Evolutionary conservation across 2,888 invertebrate genomes (phyloP), one percentile per base, ranked within the genome.

Genomic region (Eupeodes latifasciatus): DNA sequence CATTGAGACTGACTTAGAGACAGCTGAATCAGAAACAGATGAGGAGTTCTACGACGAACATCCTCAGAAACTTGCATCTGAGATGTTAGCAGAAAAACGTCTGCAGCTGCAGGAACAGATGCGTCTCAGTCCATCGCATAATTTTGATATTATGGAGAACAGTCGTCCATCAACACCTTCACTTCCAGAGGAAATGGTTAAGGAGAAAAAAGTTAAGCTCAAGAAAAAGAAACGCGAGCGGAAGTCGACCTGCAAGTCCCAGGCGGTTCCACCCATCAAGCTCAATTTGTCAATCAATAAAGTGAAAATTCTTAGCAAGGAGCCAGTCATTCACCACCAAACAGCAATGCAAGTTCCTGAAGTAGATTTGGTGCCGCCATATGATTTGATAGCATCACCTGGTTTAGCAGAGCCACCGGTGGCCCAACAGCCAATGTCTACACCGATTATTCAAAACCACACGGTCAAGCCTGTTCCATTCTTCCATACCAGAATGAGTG

Each of bases 41-140:
- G 97, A 97, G 94, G 97, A 97, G 90, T 97, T 97, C 93, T 98
- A 97, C 92, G 97, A 98, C 92, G 95, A 97, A 91, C 95, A 97
- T 93, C 97, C 97, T 0, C 97, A 97, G 91, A 95, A 95, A 91
- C 93, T 96, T 85, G 97, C 96, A 2, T 96, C 95, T 89, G 96
- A 97, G 92, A 90, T 97, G 76, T 92, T 97, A 67, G 96, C 96
- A 12, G 96, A 97, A 91, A 97, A 97, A 92, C 95, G 96, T 5
- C 96, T 96, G 90, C 96, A 96, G 89, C 92, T 96, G 76, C 92
- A 96, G 92, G 93, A 95, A 72, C 92, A 95, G 47, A 95, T 96
- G 1, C 95, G 95, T 3, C 94, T 95, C 9, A 95, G 95, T 0
- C 95, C 96, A 0, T 94, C 95, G 14, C 95, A 95, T 76, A 95